Evolutionary conservation across 2,888 invertebrate species (phyloP).

Genomic region (Lasiommata megera): DNA sequence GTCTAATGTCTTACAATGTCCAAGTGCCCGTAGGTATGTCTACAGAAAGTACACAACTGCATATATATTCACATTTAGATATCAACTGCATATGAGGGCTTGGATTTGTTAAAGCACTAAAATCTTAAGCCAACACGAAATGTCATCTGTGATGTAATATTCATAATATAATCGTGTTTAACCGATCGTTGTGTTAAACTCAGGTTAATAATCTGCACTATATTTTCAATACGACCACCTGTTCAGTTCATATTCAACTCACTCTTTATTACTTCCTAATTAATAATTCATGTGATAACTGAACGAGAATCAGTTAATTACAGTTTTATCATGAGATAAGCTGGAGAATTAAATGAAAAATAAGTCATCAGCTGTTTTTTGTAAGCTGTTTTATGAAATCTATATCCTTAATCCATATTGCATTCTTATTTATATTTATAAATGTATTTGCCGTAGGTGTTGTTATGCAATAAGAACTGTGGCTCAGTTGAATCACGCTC

Average conservation of each 20-base stretch:
- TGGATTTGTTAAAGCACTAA: too few relatives aligned
- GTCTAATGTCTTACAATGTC: slow-evolving; percentile 17
- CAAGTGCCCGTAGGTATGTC: slow-evolving; percentile 5
- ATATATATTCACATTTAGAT: not conserved
- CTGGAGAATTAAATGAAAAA: not conserved
- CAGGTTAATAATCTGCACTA: too few relatives aligned
- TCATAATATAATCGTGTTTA: too few relatives aligned
- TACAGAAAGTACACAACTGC: not conserved
- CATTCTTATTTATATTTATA: too few relatives aligned
- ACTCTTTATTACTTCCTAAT: not conserved
- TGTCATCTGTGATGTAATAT: too few relatives aligned
- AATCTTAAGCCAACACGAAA: too few relatives aligned
- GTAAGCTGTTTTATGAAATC: not conserved
- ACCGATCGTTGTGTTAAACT: too few relatives aligned
- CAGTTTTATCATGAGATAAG: slow-evolving; percentile 3
- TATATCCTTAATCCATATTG: not conserved
- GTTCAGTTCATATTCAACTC: not conserved
- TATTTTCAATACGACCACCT: not conserved
- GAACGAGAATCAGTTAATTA: not conserved
- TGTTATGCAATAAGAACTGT: too few relatives aligned
- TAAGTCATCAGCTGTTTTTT: not conserved
- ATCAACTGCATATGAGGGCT: too few relatives aligned
- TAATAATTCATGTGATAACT: not conserved
- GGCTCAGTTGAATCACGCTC: too few relatives aligned
- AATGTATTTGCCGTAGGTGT: too few relatives aligned